A percentile compares a stretch with the other conserved stretches of the same genome.
These are phyloP conservation scores for Neomorphus geoffroyi DNA, from an alignment of 2,797 vertebrate species.

Conservation along the genomic window DNA sequence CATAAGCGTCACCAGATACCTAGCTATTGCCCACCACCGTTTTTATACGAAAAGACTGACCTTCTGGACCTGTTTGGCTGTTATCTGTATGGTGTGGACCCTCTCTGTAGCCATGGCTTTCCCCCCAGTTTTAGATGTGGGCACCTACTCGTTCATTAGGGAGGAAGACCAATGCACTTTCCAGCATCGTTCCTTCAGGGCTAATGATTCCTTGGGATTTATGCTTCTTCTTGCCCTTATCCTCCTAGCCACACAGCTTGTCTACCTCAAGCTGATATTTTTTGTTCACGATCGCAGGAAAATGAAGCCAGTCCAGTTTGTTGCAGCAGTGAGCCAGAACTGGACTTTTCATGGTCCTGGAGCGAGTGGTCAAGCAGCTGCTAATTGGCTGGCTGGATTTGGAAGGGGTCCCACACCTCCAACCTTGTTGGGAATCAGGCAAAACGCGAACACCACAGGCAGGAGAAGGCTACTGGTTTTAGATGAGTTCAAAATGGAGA, in stretches of 20 bases:
- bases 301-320: slow-evolving; percentile 99
- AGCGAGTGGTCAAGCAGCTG: slow-evolving; percentile 96
- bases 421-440: slow-evolving; percentile 97
- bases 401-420: slow-evolving; percentile 97
- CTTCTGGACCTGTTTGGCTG: slow-evolving; percentile 98
- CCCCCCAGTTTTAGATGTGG: slow-evolving; percentile 97
- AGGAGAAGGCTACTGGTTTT: slow-evolving; percentile 95
- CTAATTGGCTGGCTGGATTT: slow-evolving; percentile 98
- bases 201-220: slow-evolving; percentile 99
- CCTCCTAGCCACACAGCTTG: slow-evolving; percentile 98
- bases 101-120: slow-evolving; percentile 99
- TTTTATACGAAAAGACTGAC: slow-evolving; percentile 99
- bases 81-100: slow-evolving; percentile 99
- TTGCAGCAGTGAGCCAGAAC: slow-evolving; percentile 99
- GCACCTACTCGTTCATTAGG: slow-evolving; percentile 97
- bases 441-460: slow-evolving; percentile 95
- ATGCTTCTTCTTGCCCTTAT: slow-evolving; percentile 99
- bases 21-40: slow-evolving; percentile 98
- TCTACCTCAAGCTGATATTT: slow-evolving; percentile 99
- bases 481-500: slow-evolving; percentile 99
- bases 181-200: slow-evolving; percentile 98
- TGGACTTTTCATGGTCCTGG: slow-evolving; percentile 99
- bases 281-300: slow-evolving; percentile 98
- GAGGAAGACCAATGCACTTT: slow-evolving; percentile 99
- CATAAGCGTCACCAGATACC: slow-evolving; percentile 96